A percentile compares a stretch with the other conserved stretches of the same genome.
Conservation (phyloP, 2,113 vertebrate genomes). For the Sinosuthora webbiana region DNA sequence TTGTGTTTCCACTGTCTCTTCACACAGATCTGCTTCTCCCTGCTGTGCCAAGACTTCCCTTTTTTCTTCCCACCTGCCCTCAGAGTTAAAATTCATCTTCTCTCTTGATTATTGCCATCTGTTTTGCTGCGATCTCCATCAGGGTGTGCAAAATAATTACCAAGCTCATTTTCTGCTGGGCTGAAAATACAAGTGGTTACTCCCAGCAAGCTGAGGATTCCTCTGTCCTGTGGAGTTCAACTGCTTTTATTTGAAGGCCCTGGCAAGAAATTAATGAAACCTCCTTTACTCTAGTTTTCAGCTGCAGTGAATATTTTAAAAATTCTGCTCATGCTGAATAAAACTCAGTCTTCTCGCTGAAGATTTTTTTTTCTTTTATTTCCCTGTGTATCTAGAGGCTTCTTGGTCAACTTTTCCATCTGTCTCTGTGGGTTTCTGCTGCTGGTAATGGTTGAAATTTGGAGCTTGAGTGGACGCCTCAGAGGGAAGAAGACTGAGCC, state of each 20-base stretch:
- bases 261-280: neutral
- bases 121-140: neutral
- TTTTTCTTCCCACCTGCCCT: neutral
- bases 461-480: rapidly evolving
- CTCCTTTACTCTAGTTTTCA: neutral
- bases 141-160: neutral
- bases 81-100: neutral
- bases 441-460: neutral
- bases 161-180: neutral
- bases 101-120: neutral
- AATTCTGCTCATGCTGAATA: neutral
- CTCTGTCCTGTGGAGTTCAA: neutral
- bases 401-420: neutral
- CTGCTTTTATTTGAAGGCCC: neutral
- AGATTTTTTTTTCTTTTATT: neutral
- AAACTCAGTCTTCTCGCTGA: neutral
- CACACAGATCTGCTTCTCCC: neutral
- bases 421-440: neutral
- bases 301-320: neutral
- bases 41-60: neutral
- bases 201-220: neutral
- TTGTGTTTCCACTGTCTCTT: neutral
- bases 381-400: neutral
- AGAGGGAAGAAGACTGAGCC: neutral
- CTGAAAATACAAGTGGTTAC: neutral